Conservation (phyloP, 2,113 vertebrate genomes). For the Oryzias curvinotus region DNA sequence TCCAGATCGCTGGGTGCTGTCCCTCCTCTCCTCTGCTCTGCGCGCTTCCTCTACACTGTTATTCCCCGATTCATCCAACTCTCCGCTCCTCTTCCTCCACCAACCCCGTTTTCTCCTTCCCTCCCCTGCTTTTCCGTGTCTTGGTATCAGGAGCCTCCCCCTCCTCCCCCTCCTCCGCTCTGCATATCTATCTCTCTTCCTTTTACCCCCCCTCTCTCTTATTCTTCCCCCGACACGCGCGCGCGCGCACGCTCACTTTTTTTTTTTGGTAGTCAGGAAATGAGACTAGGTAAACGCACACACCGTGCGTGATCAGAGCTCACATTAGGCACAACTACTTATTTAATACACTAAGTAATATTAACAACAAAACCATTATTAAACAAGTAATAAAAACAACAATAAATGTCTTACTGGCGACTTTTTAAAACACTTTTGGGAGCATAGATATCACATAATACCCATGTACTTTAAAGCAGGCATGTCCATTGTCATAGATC, state of each 20-base stretch:
- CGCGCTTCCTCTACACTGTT: constrained; percentile 71
- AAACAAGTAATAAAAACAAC: not conserved
- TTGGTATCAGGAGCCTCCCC: constrained; percentile 71
- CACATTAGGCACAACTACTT: constrained; percentile 5
- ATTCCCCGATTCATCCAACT: constrained; percentile 74
- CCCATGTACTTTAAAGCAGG: not conserved
- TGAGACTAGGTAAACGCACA: constrained; percentile 74
- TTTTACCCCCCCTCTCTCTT: constrained; percentile 41
- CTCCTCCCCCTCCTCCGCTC: constrained; percentile 54
- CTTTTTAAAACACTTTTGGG: too few species aligned
- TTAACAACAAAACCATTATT: not conserved
- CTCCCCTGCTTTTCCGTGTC: constrained; percentile 73
- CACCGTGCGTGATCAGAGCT: constrained; percentile 34
- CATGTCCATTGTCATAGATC: constrained; percentile 57
- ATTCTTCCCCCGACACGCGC: constrained; percentile 49
- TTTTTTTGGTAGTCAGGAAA: constrained; percentile 73
- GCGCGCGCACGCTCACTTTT: constrained; percentile 44
- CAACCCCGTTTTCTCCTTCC: constrained; percentile 69
- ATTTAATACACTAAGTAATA: not conserved
- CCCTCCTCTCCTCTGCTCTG: constrained; percentile 60
- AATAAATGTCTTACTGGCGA: not conserved
- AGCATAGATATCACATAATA: too few species aligned
- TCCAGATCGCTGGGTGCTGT: constrained; percentile 60
- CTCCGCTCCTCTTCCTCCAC: constrained; percentile 72
- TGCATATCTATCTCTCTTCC: constrained; percentile 61